These are phyloP conservation scores for Mionectes olivaceus DNA, from an alignment of 2,797 vertebrate genomes.

Conservation along the genomic window DNA sequence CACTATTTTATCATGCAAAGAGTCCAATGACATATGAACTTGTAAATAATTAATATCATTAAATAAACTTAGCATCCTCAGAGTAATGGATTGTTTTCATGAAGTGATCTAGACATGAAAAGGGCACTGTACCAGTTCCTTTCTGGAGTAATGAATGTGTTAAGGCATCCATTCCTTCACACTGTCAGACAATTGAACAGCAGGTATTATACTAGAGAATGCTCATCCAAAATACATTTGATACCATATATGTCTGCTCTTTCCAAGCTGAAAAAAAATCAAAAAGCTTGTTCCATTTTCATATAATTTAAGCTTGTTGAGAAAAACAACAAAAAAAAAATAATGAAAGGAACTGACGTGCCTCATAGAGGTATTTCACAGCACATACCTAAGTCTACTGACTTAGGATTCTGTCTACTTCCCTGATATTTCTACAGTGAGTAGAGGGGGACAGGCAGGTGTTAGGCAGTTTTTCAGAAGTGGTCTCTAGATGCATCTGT, in stretches of 20 bases:
- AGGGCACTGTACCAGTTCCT: not conserved
- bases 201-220: not conserved
- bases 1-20: not conserved
- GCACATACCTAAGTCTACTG: not conserved
- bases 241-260: not conserved
- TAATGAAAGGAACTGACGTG: not conserved
- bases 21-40: not conserved
- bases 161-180: not conserved
- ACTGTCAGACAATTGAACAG: not conserved
- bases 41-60: not conserved
- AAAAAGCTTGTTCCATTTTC: not conserved
- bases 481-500: not conserved
- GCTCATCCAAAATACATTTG: not conserved
- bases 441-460: not conserved
- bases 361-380: not conserved
- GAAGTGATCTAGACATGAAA: fast-evolving
- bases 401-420: not conserved
- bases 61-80: not conserved
- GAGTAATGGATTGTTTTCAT: not conserved
- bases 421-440: not conserved
- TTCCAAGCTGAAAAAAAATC: not conserved
- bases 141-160: not conserved
- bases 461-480: not conserved
- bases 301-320: not conserved
- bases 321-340: not conserved